These are phyloP conservation scores for Tinamus major DNA, from an alignment of 2,797 vertebrate genomes.

Conservation along the genomic window DNA sequence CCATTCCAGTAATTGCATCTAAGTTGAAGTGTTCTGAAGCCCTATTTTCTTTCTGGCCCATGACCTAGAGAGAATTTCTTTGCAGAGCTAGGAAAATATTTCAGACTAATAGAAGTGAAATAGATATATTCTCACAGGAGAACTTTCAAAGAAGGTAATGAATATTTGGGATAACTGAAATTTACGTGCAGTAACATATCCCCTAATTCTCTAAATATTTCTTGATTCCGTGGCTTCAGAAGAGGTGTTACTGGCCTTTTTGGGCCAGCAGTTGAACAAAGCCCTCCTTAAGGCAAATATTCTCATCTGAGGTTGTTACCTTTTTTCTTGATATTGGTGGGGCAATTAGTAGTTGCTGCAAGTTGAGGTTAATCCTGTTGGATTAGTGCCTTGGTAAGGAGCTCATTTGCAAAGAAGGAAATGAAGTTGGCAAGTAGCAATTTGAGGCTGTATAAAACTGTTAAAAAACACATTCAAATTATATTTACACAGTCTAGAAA, in stretches of 20 bases:
- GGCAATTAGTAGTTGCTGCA: not conserved
- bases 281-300: not conserved
- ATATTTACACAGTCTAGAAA: not conserved
- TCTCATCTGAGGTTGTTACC: not conserved
- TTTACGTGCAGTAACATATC: not conserved
- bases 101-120: not conserved
- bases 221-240: not conserved
- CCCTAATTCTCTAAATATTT: not conserved
- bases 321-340: not conserved
- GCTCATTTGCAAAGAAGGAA: not conserved
- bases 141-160: not conserved
- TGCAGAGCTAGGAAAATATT: not conserved
- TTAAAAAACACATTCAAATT: not conserved
- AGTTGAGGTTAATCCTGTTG: not conserved
- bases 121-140: not conserved
- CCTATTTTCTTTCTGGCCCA: not conserved
- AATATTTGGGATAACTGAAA: not conserved
- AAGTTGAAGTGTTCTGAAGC: not conserved
- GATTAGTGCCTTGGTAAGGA: not conserved
- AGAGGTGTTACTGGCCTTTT: accelerated
- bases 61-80: not conserved
- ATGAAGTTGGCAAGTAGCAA: not conserved
- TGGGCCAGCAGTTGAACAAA: not conserved
- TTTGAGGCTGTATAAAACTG: not conserved
- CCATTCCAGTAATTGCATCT: not conserved